Conservation (phyloP, 2,797 vertebrate species). For the Poecilia velifera region DNA sequence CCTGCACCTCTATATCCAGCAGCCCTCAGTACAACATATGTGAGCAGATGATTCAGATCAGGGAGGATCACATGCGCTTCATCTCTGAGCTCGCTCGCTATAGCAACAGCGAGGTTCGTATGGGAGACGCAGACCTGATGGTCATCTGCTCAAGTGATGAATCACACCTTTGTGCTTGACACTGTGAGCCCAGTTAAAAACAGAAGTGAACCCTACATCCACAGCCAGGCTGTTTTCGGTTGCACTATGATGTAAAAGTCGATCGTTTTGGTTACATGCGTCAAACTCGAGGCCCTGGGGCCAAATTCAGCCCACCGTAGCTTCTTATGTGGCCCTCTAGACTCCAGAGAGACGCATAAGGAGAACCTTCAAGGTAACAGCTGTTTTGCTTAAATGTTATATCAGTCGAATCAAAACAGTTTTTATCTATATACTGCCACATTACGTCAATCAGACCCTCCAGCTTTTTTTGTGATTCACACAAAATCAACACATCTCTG, state of each 20-base stretch:
- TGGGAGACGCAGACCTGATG: not conserved
- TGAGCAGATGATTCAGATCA: slow-evolving; percentile 99
- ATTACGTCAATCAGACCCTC: too few species aligned
- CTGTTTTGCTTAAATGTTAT: too few species aligned
- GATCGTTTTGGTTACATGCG: not conserved
- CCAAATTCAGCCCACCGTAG: too few species aligned
- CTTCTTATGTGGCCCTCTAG: too few species aligned
- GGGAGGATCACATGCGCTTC: slow-evolving; percentile 98
- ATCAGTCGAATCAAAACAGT: too few species aligned
- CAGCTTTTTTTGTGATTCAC: too few species aligned
- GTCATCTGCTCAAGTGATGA: not conserved
- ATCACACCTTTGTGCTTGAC: not conserved
- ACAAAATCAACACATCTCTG: too few species aligned
- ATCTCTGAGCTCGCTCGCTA: slow-evolving; percentile 99
- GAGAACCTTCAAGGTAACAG: too few species aligned
- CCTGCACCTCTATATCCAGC: slow-evolving; percentile 92
- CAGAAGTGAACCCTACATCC: not conserved
- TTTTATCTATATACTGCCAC: too few species aligned
- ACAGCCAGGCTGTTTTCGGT: not conserved
- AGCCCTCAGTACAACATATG: slow-evolving; percentile 99
- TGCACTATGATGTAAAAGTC: not conserved
- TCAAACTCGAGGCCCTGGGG: too few species aligned
- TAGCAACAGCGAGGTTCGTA: slow-evolving; percentile 94
- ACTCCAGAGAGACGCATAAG: too few species aligned
- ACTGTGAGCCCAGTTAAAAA: not conserved